Base-by-base conservation (phyloP, 2,888 invertebrate genomes). In the Scaptomyza cyrtandrae region DNA sequence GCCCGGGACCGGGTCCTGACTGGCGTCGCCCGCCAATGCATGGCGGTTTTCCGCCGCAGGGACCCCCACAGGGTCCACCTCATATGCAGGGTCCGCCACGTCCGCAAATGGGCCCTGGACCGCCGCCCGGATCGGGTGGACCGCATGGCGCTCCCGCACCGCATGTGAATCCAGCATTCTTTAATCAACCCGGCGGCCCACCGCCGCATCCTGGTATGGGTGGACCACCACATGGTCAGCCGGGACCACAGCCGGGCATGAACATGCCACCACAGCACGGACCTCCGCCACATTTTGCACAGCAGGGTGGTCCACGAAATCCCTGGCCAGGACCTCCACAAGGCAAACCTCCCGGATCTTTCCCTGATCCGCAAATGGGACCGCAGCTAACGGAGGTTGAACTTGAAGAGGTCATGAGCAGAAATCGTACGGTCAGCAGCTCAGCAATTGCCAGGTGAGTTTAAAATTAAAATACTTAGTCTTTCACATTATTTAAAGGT, bases 361-460 rank as follows among this genome's bases (percentile, higher is more conserved):
- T 92, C 74, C 89, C 91, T 2, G 92, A 91, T 49, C 92, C 91
- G 43, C 78, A 88, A 46, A 94, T 94, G 68, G 90, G 90, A 7
- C 95, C 95, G 0, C 94, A 94, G 70, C 93, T 98, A 78, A 95
- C 95, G 74, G 99, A 99, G 92, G 97, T 96, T 39, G 99, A 99
- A 93, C 99, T 99, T 93, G 99, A 99, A 92, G 99, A 99, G 92
- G 97, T 98, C 60, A 98, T 99, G 97, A 95, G 96, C 62, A 94
- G 99, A 75, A 99, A 99, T 93, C 94, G 99, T 81, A 99, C 99
- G 9, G 99, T 99, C 0, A 98, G 98, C 39, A 98, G 98, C 79
- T 98, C 98, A 56, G 99, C 99, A 16, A 99, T 99, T 78, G 97
- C 98, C 13, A 90, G 92, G 91, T 92, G 64, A 48, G 69, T 14